Percentiles rank a stretch among this genome's conserved stretches.
These are phyloP conservation scores for Acomys russatus DNA, from an alignment of 2,797 vertebrate genomes.

Conservation along the genomic window DNA sequence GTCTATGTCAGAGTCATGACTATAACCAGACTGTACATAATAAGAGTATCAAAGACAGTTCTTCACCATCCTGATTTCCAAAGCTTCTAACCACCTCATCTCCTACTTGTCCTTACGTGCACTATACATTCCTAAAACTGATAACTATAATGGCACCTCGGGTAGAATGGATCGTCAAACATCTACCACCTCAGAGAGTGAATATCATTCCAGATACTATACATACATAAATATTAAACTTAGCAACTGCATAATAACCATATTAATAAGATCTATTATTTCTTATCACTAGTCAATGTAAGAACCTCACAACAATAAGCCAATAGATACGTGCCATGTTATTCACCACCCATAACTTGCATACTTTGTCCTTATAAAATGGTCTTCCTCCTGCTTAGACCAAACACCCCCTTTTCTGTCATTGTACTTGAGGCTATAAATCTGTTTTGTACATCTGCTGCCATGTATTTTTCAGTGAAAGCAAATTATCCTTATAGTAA, in stretches of 20 bases:
- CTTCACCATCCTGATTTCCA: background rate
- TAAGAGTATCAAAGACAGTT: background rate
- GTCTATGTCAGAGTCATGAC: background rate
- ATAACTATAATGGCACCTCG: background rate
- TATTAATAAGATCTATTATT: conserved; percentile 1
- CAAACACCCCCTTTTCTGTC: background rate
- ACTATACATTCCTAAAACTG: background rate
- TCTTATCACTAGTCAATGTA: background rate
- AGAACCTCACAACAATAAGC: background rate
- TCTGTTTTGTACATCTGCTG: background rate
- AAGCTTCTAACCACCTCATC: too few species aligned
- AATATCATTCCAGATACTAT: background rate
- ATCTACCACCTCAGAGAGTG: rapidly evolving
- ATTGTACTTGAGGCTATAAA: background rate
- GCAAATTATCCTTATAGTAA: background rate
- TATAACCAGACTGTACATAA: background rate
- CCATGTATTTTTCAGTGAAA: background rate
- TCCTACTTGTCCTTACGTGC: background rate
- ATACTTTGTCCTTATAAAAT: background rate
- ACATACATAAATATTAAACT: background rate
- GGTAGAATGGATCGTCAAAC: background rate
- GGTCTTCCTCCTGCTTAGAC: background rate
- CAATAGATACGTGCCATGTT: background rate
- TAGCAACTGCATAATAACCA: background rate
- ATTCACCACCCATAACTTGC: background rate